phyloP scores from a whole-genome alignment of 2,113 vertebrate genomes.

The Aspidoscelis tigris region DNA sequence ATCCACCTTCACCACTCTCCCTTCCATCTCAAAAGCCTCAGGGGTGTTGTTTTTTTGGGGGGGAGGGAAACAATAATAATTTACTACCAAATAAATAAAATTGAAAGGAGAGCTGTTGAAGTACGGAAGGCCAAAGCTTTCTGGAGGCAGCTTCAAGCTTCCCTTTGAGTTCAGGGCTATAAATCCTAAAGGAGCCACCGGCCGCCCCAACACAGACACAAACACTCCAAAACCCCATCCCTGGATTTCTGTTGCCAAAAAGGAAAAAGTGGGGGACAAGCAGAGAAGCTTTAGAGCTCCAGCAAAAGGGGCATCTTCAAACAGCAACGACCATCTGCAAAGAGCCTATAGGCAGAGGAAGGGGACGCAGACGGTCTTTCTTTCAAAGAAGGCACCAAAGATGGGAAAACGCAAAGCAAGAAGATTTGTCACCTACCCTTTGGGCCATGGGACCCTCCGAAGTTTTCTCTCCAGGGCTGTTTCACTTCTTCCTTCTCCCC shows the following conservation, averaged over 20 bases:
- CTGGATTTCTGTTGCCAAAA: no score
- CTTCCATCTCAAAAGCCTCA: neutral
- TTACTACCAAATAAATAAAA: neutral
- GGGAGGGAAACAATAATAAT: neutral
- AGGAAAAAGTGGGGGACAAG: neutral
- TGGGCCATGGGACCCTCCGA: conserved; percentile 50
- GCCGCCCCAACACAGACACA: no score
- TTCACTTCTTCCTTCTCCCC: neutral
- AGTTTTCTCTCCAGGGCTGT: neutral
- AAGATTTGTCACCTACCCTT: conserved; percentile 47
- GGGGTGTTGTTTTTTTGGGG: no score
- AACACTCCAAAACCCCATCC: neutral
- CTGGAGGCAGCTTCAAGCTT: neutral
- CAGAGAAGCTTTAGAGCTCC: neutral
- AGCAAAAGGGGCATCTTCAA: no score
- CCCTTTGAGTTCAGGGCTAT: neutral
- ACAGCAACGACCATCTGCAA: no score
- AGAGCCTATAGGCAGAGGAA: no score
- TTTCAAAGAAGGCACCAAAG: no score
- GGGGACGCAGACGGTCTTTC: neutral
- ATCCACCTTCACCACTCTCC: neutral
- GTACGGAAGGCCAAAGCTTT: neutral
- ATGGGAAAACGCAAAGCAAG: neutral
- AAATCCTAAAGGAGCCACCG: neutral
- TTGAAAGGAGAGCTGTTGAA: no score